Conservation (phyloP, 2,113 vertebrate genomes). For the Shinisaurus crocodilurus region DNA sequence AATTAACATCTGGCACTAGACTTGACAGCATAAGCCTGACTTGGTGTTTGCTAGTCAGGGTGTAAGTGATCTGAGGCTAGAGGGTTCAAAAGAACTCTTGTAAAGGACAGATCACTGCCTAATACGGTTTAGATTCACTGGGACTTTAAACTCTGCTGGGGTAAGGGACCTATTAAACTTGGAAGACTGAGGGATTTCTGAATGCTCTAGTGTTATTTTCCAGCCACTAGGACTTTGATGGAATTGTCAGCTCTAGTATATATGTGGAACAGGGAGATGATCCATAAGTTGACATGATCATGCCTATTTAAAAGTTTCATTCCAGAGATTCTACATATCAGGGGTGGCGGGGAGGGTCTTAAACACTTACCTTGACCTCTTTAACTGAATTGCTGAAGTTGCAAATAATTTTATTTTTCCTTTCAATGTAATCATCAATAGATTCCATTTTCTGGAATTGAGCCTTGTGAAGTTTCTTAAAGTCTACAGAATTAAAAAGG, state of each 20-base stretch:
- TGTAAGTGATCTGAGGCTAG: neutral
- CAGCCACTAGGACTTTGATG: too few relatives aligned
- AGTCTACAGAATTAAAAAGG: constrained; percentile 79
- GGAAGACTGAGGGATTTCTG: too few relatives aligned
- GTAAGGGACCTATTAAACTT: neutral
- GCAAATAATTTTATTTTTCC: constrained; percentile 83
- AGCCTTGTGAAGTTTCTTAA: constrained; percentile 92
- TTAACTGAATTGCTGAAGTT: constrained; percentile 72
- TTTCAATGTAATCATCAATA: constrained; percentile 89
- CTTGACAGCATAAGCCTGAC: neutral
- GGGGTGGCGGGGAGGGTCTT: too few relatives aligned
- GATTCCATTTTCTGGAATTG: constrained; percentile 96
- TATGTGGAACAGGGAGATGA: too few relatives aligned
- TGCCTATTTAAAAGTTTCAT: neutral
- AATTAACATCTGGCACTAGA: neutral
- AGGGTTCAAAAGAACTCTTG: neutral
- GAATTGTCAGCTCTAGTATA: too few relatives aligned
- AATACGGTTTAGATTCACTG: neutral
- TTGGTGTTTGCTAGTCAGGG: neutral
- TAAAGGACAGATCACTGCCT: neutral
- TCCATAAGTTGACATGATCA: neutral
- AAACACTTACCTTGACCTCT: constrained; percentile 82
- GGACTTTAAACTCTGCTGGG: neutral
- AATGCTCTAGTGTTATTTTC: too few relatives aligned
- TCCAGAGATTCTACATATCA: neutral